Evolutionary conservation across 1,140 invertebrate genomes (phyloP).

Genomic region (Papilio polyxenes): DNA sequence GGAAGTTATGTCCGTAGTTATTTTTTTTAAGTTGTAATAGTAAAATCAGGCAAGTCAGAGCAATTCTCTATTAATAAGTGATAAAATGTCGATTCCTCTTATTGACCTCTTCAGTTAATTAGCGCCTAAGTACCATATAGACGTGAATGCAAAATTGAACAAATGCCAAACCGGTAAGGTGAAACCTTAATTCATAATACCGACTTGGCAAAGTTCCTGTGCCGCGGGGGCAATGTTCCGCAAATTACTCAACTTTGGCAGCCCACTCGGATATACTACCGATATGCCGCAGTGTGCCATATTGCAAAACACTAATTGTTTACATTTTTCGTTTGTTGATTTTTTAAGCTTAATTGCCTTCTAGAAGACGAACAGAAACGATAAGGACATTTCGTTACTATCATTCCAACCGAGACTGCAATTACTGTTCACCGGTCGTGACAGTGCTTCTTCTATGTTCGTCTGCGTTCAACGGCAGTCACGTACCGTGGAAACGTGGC

Average conservation of each 20-base stretch:
- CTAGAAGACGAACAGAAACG: neutral
- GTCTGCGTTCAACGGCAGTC: neutral
- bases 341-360: neutral
- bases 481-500: neutral
- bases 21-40: no score
- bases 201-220: conserved; percentile 33
- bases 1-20: no score
- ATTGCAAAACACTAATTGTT: conserved; percentile 20
- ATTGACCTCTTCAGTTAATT: conserved; percentile 4
- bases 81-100: neutral
- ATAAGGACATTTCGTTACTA: neutral
- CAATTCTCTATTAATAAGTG: neutral
- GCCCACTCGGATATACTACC: conserved; percentile 16
- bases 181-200: conserved; percentile 34
- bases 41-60: neutral
- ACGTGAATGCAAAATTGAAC: conserved; percentile 11
- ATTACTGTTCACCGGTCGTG: no score
- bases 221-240: conserved; percentile 17
- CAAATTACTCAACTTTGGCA: conserved; percentile 35
- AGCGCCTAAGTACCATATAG: conserved; percentile 5
- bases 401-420: neutral
- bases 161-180: conserved; percentile 32
- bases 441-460: neutral
- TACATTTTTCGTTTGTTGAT: neutral
- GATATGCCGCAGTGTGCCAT: conserved; percentile 27